Evolutionary conservation across 1,140 invertebrate species (phyloP).

Genomic region (Contarinia nasturtii): DNA sequence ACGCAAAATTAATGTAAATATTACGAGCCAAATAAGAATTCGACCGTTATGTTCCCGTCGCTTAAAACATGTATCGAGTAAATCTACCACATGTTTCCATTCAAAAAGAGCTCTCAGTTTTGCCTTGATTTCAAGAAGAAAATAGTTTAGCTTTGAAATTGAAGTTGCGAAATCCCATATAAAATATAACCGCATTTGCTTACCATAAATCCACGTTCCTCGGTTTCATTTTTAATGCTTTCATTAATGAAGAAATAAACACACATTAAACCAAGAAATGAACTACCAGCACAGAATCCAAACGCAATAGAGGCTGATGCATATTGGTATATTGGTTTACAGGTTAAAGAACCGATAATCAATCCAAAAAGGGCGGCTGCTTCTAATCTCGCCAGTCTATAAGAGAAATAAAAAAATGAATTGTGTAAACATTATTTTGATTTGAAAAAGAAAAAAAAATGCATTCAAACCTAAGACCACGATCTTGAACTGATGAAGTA

Average conservation of each 20-base stretch:
- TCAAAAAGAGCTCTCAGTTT: slow-evolving; percentile 31
- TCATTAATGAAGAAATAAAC: slow-evolving; percentile 16
- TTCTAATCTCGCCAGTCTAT: slow-evolving; percentile 37
- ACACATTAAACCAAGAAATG: slow-evolving; percentile 13
- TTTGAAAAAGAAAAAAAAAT: no score
- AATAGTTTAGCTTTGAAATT: no score
- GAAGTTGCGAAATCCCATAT: no score
- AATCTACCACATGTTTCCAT: slow-evolving; percentile 32
- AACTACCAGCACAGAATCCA: slow-evolving; percentile 11
- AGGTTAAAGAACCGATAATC: slow-evolving; percentile 32
- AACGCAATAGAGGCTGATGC: slow-evolving; percentile 11
- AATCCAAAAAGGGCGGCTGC: slow-evolving; percentile 32
- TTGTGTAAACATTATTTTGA: not conserved
- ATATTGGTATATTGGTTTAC: slow-evolving; percentile 19
- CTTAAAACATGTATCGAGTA: slow-evolving; percentile 36
- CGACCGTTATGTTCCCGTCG: slow-evolving; percentile 34
- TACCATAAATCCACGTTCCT: not conserved
- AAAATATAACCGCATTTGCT: no score
- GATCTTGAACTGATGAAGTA: slow-evolving; percentile 30
- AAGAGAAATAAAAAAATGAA: not conserved
- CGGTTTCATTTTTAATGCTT: slow-evolving; percentile 8
- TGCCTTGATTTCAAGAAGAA: slow-evolving; percentile 12
- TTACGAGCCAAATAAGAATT: slow-evolving; percentile 35
- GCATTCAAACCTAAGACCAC: slow-evolving; percentile 26
- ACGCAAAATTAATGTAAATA: slow-evolving; percentile 30